A percentile compares a stretch with the other conserved stretches of the same genome.
phyloP scores from a whole-genome alignment of 2,888 invertebrate species.

The Geophilus truncorum region DNA sequence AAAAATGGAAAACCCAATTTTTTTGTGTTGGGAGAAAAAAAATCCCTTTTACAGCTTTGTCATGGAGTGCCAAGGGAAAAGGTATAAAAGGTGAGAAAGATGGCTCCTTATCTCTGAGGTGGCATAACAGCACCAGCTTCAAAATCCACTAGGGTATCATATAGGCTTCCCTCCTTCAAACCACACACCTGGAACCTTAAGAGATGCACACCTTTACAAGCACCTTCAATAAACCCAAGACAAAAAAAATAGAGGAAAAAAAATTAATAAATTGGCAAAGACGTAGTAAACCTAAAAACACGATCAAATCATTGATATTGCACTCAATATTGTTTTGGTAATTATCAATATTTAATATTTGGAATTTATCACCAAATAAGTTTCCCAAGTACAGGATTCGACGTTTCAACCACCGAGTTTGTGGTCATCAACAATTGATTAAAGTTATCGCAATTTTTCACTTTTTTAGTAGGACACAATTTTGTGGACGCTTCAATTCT shows the following conservation, averaged over 20 bases:
- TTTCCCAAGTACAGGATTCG: too few relatives aligned
- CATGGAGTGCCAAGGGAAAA: slow-evolving; percentile 6
- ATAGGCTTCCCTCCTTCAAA: slow-evolving; percentile 7
- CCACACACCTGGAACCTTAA: neutral
- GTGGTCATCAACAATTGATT: too few relatives aligned
- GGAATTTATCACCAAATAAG: too few relatives aligned
- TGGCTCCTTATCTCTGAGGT: slow-evolving; percentile 24
- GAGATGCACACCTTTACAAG: slow-evolving; percentile 20
- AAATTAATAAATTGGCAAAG: neutral
- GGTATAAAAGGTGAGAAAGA: slow-evolving; percentile 27
- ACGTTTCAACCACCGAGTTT: too few relatives aligned
- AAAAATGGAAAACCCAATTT: neutral
- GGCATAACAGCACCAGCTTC: slow-evolving; percentile 25
- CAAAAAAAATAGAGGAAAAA: neutral
- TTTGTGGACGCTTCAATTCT: too few relatives aligned
- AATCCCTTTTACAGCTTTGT: slow-evolving; percentile 20
- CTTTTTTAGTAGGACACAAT: too few relatives aligned
- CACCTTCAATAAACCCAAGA: neutral
- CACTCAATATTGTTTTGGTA: too few relatives aligned
- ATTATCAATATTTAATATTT: too few relatives aligned
- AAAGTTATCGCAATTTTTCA: too few relatives aligned
- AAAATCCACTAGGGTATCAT: slow-evolving; percentile 15
- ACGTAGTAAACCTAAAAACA: too few relatives aligned
- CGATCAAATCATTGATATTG: too few relatives aligned
- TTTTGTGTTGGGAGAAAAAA: neutral